Conservation (phyloP, 2,888 invertebrate genomes). For the Polydrusus cervinus region DNA sequence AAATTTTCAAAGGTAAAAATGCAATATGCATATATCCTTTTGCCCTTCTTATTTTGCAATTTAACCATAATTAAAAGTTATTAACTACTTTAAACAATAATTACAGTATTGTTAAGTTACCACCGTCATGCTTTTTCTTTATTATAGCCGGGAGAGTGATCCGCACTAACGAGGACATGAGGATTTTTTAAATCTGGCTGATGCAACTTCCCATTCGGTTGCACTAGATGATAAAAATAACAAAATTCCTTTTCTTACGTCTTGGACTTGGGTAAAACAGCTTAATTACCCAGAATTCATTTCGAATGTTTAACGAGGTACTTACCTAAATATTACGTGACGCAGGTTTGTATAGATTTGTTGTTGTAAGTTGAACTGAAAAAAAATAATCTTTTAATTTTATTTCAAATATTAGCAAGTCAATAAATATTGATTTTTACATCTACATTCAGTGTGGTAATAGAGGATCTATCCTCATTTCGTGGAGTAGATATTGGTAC, state of each 20-base stretch:
- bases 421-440: no score
- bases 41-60: not conserved
- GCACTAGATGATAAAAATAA: slow-evolving; percentile 49
- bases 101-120: slow-evolving; percentile 32
- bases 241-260: slow-evolving; percentile 36
- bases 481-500: not conserved
- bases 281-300: slow-evolving; percentile 37
- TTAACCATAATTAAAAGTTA: slow-evolving; percentile 22
- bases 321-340: slow-evolving; percentile 21
- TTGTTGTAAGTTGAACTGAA: not conserved
- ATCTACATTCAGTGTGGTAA: not conserved
- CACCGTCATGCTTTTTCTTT: slow-evolving; percentile 31
- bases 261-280: slow-evolving; percentile 21
- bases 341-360: not conserved
- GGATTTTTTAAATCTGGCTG: slow-evolving; percentile 49
- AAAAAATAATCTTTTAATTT: no score
- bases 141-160: slow-evolving; percentile 30
- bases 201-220: slow-evolving; percentile 43
- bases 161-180: slow-evolving; percentile 43
- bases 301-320: slow-evolving; percentile 28
- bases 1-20: no score
- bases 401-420: no score
- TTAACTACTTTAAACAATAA: slow-evolving; percentile 32
- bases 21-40: no score
- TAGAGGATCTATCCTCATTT: not conserved